Base-by-base conservation (phyloP, 2,888 invertebrate genomes). In the Iselma pallidipennis region DNA sequence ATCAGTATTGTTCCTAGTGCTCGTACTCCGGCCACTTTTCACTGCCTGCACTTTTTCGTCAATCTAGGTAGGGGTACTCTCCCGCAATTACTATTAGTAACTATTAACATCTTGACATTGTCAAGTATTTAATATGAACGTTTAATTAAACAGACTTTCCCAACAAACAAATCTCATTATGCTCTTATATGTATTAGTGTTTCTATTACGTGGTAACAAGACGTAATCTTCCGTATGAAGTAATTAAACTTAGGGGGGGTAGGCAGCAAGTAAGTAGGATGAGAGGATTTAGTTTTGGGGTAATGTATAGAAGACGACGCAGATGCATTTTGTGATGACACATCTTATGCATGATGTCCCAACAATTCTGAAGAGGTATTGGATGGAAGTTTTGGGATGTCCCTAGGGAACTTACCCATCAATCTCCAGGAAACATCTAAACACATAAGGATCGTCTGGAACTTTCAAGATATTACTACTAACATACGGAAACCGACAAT, bases 151-250 rank as follows among this genome's bases (percentile, higher is more conserved):
- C 45, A 50, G 49, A 49, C 25, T 12, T 51, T 51, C n/a, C 19
- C 10, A 51, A 42, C n/a, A 25, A 59, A 55, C 61, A 57, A 61
- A 61, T 61, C 61, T 55, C 55, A 49, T 61, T 61, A 61, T 57
- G 53, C 45, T 57, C 57, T 57, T 57, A 57, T 55, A 54, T 54
- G 61, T 61, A 55, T 61, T 61, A 61, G 55, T 55, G 61, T 56
- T 56, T 26, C 25, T 56, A 50, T 25, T 56, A 60, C 49, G 49
- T 63, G 55, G 55, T 50, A 63, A 63, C 62, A 63, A 57, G 61
- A 57, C 50, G 54, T 61, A 61, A 61, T 61, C 61, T 57, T 61
- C 57, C 31, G 26, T 57, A 61, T 57, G 57, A 33, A 26, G 61
- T 61, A 61, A 61, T 61, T 61, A 61, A 61, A 61, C 57, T 50